Evolutionary conservation across 2,888 invertebrate species (phyloP).

Genomic region (Ecdyonurus torrentis): DNA sequence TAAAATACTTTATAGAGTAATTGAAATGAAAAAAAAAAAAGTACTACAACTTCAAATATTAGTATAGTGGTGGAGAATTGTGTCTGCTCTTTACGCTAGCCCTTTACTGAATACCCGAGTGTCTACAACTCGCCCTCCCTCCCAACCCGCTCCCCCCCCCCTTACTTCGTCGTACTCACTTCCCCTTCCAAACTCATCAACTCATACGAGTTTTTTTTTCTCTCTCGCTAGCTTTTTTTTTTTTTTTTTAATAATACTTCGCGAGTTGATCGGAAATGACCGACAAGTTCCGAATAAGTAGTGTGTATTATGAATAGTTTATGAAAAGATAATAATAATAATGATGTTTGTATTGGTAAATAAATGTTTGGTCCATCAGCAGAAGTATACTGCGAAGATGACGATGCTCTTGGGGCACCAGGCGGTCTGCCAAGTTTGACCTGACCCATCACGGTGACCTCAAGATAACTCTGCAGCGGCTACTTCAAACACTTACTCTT

Average conservation of each 20-base stretch:
- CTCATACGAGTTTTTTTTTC: not conserved
- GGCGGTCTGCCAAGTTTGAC: not conserved
- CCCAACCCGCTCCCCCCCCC: not conserved
- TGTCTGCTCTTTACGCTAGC: not conserved
- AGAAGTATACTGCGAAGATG: too few species aligned
- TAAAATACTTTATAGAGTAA: too few species aligned
- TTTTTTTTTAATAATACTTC: too few species aligned
- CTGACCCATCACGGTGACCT: not conserved
- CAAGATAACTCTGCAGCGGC: too few species aligned
- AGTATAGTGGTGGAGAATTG: too few species aligned
- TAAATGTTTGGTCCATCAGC: too few species aligned
- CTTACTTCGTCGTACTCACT: not conserved
- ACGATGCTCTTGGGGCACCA: not conserved
- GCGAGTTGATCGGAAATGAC: not conserved
- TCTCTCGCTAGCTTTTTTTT: too few species aligned
- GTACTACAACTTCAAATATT: too few species aligned
- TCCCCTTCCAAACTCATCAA: not conserved
- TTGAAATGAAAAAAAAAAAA: too few species aligned
- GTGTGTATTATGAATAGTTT: not conserved
- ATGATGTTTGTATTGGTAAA: not conserved
- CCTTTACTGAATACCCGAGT: not conserved
- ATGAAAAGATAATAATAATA: not conserved
- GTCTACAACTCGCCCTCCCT: not conserved
- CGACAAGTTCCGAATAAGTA: not conserved
- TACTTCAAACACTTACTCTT: too few species aligned